Base-by-base conservation (phyloP, 2,113 vertebrate species). In the Trinectes maculatus region DNA sequence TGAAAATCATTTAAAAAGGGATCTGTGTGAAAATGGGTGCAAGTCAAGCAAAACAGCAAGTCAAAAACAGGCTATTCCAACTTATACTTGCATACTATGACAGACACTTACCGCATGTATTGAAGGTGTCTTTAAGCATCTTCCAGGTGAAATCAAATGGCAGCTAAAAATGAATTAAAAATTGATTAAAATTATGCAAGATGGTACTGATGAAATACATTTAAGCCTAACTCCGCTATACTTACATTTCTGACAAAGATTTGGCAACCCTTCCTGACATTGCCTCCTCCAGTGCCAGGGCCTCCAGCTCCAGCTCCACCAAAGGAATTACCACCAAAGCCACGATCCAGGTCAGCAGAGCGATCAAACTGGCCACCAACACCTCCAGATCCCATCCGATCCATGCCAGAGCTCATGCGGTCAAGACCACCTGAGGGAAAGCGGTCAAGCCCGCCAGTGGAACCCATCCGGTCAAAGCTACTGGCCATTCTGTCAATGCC, bases 111-210 rank as follows among this genome's bases (percentile, higher is more conserved):
- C 97, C 97, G 40, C 96, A 99, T 49, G 97, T 92, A 26, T 95
- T 98, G 87, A 99, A 99, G 76, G 96, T 96, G 84, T 99, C 98
- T 88, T 99, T 99, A 78, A 99, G 91, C 95, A 96, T 98, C 90
- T 98, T 98, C 96, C 97, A 99, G 64, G 95, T 97, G 79, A 98
- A 98, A 82, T 99, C 98, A 92, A 98, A 99, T 43, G 97, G 96
- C 62, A 99, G 93, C 97, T 99, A 89, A 63, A 72, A 66, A 65
- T 6, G 0, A 0, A 57, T 46, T 39, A 0, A 10, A 40, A 40
- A 61, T 43, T 5, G 0, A 28, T 6, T 48, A 34, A 1, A 15
- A 26, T 46, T 11, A 39, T 8, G 1, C 1, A 0, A 61, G 6
- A 29, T 10, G 5, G 8, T 29, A 15, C 5, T 6, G 11, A 1